Evolutionary conservation across 1,140 invertebrate species (phyloP).

Genomic region (Drosophila nannoptera): DNA sequence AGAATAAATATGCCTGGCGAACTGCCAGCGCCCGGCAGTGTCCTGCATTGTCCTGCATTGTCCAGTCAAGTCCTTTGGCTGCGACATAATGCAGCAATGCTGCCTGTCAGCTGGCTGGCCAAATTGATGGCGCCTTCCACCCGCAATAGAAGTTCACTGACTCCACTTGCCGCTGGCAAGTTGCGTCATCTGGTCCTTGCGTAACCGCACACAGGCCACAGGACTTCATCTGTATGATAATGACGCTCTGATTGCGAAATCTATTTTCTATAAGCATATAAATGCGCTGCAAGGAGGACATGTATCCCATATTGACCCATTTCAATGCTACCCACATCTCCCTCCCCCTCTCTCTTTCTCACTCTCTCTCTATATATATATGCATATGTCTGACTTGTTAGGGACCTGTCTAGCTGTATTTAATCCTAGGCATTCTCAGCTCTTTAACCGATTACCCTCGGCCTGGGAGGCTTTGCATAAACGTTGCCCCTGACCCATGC

Average conservation of each 20-base stretch:
- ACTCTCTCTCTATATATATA: background rate
- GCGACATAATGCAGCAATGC: slow-evolving; percentile 31
- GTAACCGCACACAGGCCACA: background rate
- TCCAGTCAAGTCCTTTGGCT: slow-evolving; percentile 40
- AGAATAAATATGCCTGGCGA: slow-evolving; percentile 65
- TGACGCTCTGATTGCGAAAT: background rate
- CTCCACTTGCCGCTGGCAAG: slow-evolving; percentile 4
- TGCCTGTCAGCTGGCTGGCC: slow-evolving; percentile 56
- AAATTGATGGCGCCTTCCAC: slow-evolving; percentile 58
- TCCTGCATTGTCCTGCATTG: slow-evolving; percentile 24
- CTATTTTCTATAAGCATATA: slow-evolving; percentile 9
- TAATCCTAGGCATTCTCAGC: slow-evolving; percentile 1
- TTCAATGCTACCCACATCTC: background rate
- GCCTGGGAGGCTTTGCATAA: slow-evolving; percentile 8
- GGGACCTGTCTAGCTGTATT: background rate
- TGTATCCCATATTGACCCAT: background rate
- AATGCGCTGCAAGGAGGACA: background rate
- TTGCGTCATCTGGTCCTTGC: slow-evolving; percentile 26
- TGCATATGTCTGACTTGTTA: background rate
- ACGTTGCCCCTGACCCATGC: slow-evolving; percentile 20
- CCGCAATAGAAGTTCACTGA: slow-evolving; percentile 53
- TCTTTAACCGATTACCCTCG: background rate
- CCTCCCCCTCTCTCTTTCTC: background rate
- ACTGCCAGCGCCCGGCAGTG: slow-evolving; percentile 55
- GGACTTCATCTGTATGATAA: slow-evolving; percentile 28